Evolutionary conservation across 1,140 invertebrate species (phyloP), one percentile per base, ranked within the genome.

Genomic region (Telenomus remus): DNA sequence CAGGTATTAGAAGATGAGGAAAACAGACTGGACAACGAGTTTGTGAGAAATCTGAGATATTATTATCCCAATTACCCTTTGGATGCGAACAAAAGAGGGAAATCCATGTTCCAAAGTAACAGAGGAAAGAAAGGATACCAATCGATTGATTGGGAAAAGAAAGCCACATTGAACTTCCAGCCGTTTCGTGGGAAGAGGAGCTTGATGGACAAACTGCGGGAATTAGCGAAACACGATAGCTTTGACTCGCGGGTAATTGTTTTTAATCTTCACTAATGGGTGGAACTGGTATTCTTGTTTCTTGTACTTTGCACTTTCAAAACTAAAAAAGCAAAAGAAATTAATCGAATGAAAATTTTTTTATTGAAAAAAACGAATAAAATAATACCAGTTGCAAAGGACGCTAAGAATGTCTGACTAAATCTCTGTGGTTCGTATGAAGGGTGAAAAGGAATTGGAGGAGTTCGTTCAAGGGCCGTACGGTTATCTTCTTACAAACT

Each of bases 151-250:
- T 75, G 71, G 71, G 51, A 69, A 49, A 79, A 79, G 43, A 78
- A 61, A 46, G 66, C 76, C 4, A 48, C 66, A 0, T 2, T 74
- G 48, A 78, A 61, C 13, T 78, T 78, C 43, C 76, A 78, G 44
- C 14, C 66, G 11, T 71, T 73, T 35, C 50, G 71, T 61, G 76
- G 71, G 42, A 78, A 78, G 15, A 63, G 71, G 34, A 71, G 71
- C 37, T 15, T 78, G 33, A 65, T 75, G 14, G 63, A 74, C 0
- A 57, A 74, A 61, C 50, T 78, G 35, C 60, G 53, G 15, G 53
- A 74, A 71, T 60, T 78, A 51, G 66, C 50, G 65, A 75, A 79
- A 72, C 66, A 79, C n/a, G 68, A 79, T 63, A 79, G 61, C 50
- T 19, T 61, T 34, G 54, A 71, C 42, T 68, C 43, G 1, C 61